Base-by-base conservation (phyloP, 1,140 invertebrate species). In the Conus ventricosus region DNA sequence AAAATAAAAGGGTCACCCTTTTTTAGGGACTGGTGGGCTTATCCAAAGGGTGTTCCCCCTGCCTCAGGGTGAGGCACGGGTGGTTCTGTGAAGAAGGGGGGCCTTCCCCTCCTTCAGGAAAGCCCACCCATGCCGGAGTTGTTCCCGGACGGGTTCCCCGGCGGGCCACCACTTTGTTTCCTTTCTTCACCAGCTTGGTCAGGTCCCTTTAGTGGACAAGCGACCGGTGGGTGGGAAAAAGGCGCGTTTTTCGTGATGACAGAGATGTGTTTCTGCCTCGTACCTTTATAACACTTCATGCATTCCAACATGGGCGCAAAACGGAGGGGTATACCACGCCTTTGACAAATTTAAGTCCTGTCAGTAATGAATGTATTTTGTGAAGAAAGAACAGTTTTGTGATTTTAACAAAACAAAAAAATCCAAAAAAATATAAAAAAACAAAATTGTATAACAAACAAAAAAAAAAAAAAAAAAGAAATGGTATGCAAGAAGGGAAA, bases 201-300 rank as follows among this genome's bases (percentile, higher is more conserved):
- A 88, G 11, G 51, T 67, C 63, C 76, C 39, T 84, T 84, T 67
- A 84, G 87, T 88, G 87, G 23, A 88, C 82, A 57, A 88, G 63
- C 84, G 87, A 83, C 87, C 87, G 87, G 11, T 71, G 67, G 0
- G 27, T 5, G n/a, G 25, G 53, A 54, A 84, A n/a, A 5, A 39
- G 23, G 23, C 5, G 67, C 13, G 39, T 39, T 80, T 1, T n/a
- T 17, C 15, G 23, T 17, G 25, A 17, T 57, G 53, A 67, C 1
- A 85, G 23, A 17, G 6, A 55, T 51, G 51, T 11, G 23, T 57
- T 55, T 17, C 5, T 11, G 55, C n/a, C 51, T 85, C 57, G 7
- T 25, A 85, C 5, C 54, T n/a, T 85, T 20, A 55, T 25, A 20
- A 20, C 25, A 27, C 39, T 0, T 39, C 39, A 39, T 39, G 15